These are phyloP conservation scores for Rhinoptilus africanus DNA, from an alignment of 2,113 vertebrate species.

Conservation along the genomic window DNA sequence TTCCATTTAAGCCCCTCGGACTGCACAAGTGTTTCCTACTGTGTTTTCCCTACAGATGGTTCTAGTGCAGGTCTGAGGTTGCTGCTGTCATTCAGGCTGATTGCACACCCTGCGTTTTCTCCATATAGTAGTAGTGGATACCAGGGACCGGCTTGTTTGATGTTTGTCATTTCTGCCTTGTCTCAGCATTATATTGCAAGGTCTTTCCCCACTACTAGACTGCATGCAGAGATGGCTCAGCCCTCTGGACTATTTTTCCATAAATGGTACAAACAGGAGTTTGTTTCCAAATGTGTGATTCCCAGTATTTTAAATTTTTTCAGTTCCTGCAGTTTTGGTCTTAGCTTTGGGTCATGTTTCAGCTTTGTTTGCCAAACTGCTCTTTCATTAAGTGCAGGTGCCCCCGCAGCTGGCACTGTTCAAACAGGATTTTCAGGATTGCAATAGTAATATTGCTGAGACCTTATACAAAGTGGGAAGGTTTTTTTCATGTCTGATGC, in stretches of 20 bases:
- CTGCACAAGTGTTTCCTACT: accelerated
- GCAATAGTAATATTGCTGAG: not conserved
- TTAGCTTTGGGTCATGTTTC: not conserved
- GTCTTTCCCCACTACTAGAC: not conserved
- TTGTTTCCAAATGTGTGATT: not conserved
- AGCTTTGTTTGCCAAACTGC: not conserved
- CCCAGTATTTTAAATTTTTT: not conserved
- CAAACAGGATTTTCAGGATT: not conserved
- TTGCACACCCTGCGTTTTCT: not conserved
- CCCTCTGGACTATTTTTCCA: not conserved
- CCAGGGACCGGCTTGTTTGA: accelerated
- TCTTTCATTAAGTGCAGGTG: not conserved
- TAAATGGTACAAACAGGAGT: not conserved
- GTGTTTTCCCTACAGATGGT: not conserved
- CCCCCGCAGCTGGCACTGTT: not conserved
- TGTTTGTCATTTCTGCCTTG: not conserved
- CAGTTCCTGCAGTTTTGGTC: not conserved
- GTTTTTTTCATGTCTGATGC: not conserved
- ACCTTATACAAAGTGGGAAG: not conserved
- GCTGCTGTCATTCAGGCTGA: not conserved
- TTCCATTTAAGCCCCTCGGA: not conserved
- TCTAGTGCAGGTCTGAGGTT: not conserved
- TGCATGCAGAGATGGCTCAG: not conserved
- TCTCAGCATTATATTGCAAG: not conserved
- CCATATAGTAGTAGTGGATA: not conserved